Base-by-base conservation (phyloP, 2,888 invertebrate genomes). In the Ennomos quercinarius region DNA sequence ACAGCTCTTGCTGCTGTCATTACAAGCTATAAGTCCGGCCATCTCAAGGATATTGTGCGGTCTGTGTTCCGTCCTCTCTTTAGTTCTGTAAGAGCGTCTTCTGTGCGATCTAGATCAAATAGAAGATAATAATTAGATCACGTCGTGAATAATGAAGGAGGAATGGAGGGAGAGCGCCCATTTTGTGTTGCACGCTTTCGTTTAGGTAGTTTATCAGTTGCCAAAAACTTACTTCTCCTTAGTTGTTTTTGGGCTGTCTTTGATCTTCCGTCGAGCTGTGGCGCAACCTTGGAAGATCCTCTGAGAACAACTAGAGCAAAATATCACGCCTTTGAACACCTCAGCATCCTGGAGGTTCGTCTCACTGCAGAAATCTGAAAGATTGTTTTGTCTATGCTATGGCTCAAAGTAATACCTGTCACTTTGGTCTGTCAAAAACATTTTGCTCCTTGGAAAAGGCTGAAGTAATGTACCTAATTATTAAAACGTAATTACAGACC, bases 301-400 rank as follows among this genome's bases (percentile, higher is more conserved):
- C 46, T 84, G 75, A 0, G 88, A 82, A 51, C 91, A 91, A 6
- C 77, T 74, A 5, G 67, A 74, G 64, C 91, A 91, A 70, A 91
- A 89, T 65, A 90, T 86, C 0, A 87, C 86, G 0, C 91, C 90
- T 66, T 82, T 80, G 68, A 91, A 91, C 2, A 86, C 71, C 46
- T 90, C 89, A 0, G 88, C 89, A 42, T 84, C 72, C 0, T 64
- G 72, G 0, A 91, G 76, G 38, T 90, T 68, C 0, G 83, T 85
- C 58, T 91, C 90, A 36, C 84, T 85, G 76, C 90, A 91, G 0
- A 90, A 84, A 47, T 84, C 90, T 90, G 70, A 0, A 67, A 63
- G 12, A 8, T 12, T 12, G 3, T 5, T n/a, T 10, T 10, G n/a
- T n/a, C n/a, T n/a, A n/a, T n/a, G n/a, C 27, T 27, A 27, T 27